Evolutionary conservation across 2,888 invertebrate genomes (phyloP).

Genomic region (Ceraclea dissimilis): DNA sequence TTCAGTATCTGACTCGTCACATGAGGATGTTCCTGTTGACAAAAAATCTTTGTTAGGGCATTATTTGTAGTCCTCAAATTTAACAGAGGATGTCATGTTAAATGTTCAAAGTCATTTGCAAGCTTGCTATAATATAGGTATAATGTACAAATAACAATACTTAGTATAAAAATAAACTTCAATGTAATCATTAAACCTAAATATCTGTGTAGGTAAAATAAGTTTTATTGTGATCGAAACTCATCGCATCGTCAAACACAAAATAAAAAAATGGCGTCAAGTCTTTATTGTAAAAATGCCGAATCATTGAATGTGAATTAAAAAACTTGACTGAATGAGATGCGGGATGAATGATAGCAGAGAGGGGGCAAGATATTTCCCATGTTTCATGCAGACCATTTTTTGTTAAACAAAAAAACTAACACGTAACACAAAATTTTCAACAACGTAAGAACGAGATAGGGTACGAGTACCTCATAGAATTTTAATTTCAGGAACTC

Average conservation of each 20-base stretch:
- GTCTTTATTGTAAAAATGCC: slow-evolving; percentile 18
- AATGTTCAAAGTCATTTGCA: no score
- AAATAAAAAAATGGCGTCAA: slow-evolving; percentile 14
- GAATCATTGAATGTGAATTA: slow-evolving; percentile 25
- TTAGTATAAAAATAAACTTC: neutral
- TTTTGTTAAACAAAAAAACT: no score
- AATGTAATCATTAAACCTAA: neutral
- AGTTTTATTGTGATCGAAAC: slow-evolving; percentile 22
- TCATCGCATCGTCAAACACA: slow-evolving; percentile 15
- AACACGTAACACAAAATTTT: no score
- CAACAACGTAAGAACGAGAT: no score
- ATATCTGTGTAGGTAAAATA: slow-evolving; percentile 2
- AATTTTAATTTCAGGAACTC: no score
- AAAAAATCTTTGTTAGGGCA: neutral
- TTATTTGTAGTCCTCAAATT: no score
- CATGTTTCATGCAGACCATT: no score
- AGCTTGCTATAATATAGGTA: no score
- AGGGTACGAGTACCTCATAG: no score
- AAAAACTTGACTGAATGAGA: slow-evolving; percentile 22
- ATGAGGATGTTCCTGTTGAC: slow-evolving; percentile 29
- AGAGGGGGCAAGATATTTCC: slow-evolving; percentile 2
- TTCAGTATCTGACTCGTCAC: slow-evolving; percentile 66
- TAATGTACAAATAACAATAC: no score
- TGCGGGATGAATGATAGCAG: slow-evolving; percentile 9
- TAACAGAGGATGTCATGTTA: no score